These are phyloP conservation scores for Noctua fimbriata DNA, from an alignment of 2,888 invertebrate genomes.

Conservation along the genomic window DNA sequence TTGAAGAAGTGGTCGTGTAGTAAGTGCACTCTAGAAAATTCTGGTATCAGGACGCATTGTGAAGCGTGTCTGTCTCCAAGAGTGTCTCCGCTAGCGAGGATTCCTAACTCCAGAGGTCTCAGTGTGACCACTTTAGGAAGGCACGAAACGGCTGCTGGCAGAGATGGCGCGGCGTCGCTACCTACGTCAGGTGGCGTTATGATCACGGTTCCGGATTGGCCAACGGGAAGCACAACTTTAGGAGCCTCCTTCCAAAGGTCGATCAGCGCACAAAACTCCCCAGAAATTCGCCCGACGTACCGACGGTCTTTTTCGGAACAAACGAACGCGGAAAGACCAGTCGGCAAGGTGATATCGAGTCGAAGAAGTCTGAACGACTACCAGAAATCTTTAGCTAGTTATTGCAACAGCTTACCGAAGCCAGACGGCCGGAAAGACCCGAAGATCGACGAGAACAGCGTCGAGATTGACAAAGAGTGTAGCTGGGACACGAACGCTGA, in stretches of 20 bases:
- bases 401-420: slow-evolving; percentile 79
- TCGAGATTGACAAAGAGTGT: slow-evolving; percentile 90
- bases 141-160: slow-evolving; percentile 79
- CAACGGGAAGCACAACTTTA: slow-evolving; percentile 79
- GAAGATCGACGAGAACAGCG: slow-evolving; percentile 85
- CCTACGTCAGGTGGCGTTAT: slow-evolving; percentile 90
- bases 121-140: slow-evolving; percentile 87
- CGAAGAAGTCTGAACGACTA: slow-evolving; percentile 87
- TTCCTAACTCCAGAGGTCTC: slow-evolving; percentile 84
- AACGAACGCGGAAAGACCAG: slow-evolving; percentile 81
- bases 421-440: slow-evolving; percentile 73
- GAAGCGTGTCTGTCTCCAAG: slow-evolving; percentile 94
- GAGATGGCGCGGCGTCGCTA: slow-evolving; percentile 85
- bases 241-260: slow-evolving; percentile 82
- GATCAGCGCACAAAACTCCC: slow-evolving; percentile 86
- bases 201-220: slow-evolving; percentile 92
- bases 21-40: slow-evolving; percentile 94
- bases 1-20: slow-evolving; percentile 92
- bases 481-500: slow-evolving; percentile 90
- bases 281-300: slow-evolving; percentile 87
- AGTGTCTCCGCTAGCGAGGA: slow-evolving; percentile 81
- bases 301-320: slow-evolving; percentile 88
- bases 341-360: slow-evolving; percentile 87
- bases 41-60: slow-evolving; percentile 92
- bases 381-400: slow-evolving; percentile 83